Evolutionary conservation across 2,888 invertebrate genomes (phyloP).

Genomic region (Morpho achilles): DNA sequence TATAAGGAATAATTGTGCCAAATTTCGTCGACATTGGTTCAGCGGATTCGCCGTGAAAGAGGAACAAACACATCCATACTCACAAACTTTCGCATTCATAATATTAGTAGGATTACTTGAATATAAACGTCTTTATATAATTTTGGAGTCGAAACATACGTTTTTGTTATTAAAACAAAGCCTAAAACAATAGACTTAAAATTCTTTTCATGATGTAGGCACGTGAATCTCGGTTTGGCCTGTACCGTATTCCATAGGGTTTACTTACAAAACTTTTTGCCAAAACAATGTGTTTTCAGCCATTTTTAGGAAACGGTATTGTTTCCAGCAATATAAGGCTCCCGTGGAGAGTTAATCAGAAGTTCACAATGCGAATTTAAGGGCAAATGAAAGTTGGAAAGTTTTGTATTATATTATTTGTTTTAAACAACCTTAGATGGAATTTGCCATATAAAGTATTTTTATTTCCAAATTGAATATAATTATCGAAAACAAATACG

Average conservation of each 20-base stretch:
- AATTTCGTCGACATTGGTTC: too few relatives aligned
- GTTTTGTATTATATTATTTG: too few relatives aligned
- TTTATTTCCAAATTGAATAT: too few relatives aligned
- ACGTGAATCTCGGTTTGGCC: constrained; percentile 2
- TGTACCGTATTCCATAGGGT: constrained; percentile 3
- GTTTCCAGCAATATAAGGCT: constrained; percentile 1
- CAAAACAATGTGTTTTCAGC: constrained; percentile 7
- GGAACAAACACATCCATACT: too few relatives aligned
- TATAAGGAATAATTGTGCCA: too few relatives aligned
- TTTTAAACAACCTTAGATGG: too few relatives aligned
- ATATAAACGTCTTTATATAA: not conserved
- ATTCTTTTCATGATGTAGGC: constrained; percentile 3
- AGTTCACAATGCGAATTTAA: not conserved
- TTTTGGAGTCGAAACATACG: not conserved
- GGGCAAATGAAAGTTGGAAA: too few relatives aligned
- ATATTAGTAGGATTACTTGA: too few relatives aligned
- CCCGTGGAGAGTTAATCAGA: not conserved
- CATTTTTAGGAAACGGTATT: constrained; percentile 3
- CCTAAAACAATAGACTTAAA: constrained; percentile 7
- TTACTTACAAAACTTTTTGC: constrained; percentile 2
- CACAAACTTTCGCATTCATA: too few relatives aligned
- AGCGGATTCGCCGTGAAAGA: too few relatives aligned
- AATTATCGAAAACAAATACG: too few relatives aligned
- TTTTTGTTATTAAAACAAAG: constrained; percentile 9
- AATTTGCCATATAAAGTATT: too few relatives aligned